Evolutionary conservation across 2,113 vertebrate genomes (phyloP), one percentile per base, ranked within the genome.

Genomic region (Bucco capensis): DNA sequence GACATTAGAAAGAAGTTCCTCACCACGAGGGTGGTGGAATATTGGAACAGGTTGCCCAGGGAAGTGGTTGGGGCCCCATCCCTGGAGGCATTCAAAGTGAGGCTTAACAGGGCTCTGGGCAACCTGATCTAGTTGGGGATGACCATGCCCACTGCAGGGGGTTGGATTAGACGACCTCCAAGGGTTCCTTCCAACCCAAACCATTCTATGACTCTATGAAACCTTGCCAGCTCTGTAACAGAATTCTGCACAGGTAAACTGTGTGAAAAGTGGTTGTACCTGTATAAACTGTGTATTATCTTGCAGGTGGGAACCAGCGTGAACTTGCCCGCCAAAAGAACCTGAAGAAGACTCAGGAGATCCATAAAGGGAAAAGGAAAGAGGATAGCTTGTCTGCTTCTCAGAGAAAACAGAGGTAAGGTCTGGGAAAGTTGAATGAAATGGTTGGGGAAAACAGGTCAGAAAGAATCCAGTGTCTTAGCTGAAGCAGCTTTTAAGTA

Each of bases 261-360:
- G 28, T 42, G 10, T 47, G 37, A n/a, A 27, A 77, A 42, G 5
- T 50, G 18, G 12, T 60, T 24, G 14, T 37, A 57, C 16, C 73
- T 94, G 19, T 30, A 46, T 57, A 35, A 82, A 83, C 28, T 44
- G 6, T 79, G 0, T 24, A 10, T 56, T 60, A 13, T 56, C 44
- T 88, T 85, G 22, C 92, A 98, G 97, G 97, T 94, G 98, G 98
- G 91, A 98, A 98, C 93, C 97, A 98, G 77, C 94, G 97, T 92
- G 97, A 98, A 89, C 96, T 98, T 92, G 97, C 98, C 51, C 97
- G 97, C 66, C 97, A 97, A 37, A 98, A 98, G 77, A 98, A 98
- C 70, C 95, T 98, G 95, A 98, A 98, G 90, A 98, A 98, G 94
- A 95, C 93, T 46, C 98, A 98, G 89, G 98, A 98, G 78, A 97